phyloP scores from a whole-genome alignment of 1,140 invertebrate species.

The Calliphora vicina region DNA sequence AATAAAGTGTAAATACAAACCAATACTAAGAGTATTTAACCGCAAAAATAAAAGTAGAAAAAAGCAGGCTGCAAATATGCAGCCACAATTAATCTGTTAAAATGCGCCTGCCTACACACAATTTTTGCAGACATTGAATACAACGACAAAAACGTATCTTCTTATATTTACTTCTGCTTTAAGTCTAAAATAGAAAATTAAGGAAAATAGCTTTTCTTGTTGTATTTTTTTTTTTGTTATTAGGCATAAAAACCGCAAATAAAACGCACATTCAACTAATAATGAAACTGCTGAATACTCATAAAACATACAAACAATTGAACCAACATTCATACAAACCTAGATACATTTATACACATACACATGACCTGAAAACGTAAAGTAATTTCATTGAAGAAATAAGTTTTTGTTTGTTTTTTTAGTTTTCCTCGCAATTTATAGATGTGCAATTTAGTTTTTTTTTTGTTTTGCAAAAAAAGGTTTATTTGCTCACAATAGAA shows the following conservation, averaged over 20 bases:
- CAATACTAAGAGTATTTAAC: not conserved
- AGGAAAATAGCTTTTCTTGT: not conserved
- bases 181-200: slow-evolving; percentile 1
- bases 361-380: slow-evolving; percentile 32
- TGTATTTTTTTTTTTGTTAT: not conserved
- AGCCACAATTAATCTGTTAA: slow-evolving; percentile 32
- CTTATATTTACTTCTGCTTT: no score
- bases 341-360: not conserved
- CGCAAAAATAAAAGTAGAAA: not conserved
- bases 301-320: no score
- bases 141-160: not conserved
- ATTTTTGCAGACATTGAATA: not conserved
- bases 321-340: slow-evolving; percentile 1
- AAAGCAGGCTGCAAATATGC: not conserved
- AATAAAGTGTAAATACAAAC: slow-evolving; percentile 11
- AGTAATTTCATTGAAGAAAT: slow-evolving; percentile 28
- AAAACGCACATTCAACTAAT: slow-evolving; percentile 14
- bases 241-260: not conserved
- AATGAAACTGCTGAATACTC: not conserved
- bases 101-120: slow-evolving; percentile 12
- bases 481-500: not conserved
- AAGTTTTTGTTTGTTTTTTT: not conserved
- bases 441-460: not conserved
- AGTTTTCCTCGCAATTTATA: not conserved
- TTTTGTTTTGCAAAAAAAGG: not conserved